Base-by-base conservation (phyloP, 2,888 invertebrate genomes). In the Idaea biselata region DNA sequence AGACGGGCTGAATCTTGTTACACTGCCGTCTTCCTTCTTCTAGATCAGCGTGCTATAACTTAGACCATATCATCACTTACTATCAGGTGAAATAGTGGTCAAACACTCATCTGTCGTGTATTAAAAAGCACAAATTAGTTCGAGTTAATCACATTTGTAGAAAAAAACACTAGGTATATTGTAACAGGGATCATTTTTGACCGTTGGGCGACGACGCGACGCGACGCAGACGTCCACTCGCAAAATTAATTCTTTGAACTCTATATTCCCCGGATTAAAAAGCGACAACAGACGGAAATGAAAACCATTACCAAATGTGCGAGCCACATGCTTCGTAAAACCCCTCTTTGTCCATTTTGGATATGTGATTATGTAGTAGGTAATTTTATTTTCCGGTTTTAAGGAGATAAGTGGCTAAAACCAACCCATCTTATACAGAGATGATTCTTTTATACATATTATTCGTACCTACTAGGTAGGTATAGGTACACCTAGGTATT, bases 261-360 rank as follows among this genome's bases (percentile, higher is more conserved):
- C 79, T 67, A 69, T 74, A 64, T 72, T 67, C 70, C 77, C 72
- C 75, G 63, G 67, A 70, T 77, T 76, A 80, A 84, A 83, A 83
- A 83, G 78, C 72, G 80, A 77, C 76, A 78, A 79, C 74, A 81
- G 78, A 76, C 88, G 88, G 90, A 90, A 88, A 82, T 83, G 69
- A 72, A 84, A 88, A 88, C 81, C 86, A 89, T 83, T 83, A 82
- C 86, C 88, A 88, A 87, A 87, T 89, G 88, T 88, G 85, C 77
- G 81, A 74, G 74, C 74, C 76, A 75, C 73, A 73, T 76, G 76
- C 69, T 82, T 81, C 78, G 73, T 69, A 77, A 76, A 80, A 82
- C 70, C 69, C 67, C 60, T 69, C 65, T 73, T 76, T 80, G 78
- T 44, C 44, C 44, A 44, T 44, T 44, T 14, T 14, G 44, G 14